Evolutionary conservation across 2,113 vertebrate species (phyloP), one percentile per base, ranked within the genome.

Genomic region (Heterotilapia buettikoferi): DNA sequence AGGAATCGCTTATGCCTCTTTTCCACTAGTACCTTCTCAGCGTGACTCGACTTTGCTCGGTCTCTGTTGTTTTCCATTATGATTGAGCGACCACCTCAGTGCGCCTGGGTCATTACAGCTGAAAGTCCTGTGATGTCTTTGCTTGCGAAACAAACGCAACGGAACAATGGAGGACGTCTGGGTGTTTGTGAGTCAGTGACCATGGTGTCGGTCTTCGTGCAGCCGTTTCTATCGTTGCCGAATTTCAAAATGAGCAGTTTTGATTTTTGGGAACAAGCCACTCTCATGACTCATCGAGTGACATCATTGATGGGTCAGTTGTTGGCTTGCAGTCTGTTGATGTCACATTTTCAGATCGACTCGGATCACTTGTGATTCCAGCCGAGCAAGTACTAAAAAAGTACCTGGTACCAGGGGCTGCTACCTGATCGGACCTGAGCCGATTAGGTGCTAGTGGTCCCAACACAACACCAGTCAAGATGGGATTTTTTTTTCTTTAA

Each of bases 401-500:
- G 59, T 36, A 61, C 29, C 9, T 33, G 29, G 14, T 61, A 63
- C 16, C 59, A 63, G 59, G 59, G 59, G n/a, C 59, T 63, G 29
- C 6, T 19, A 36, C 6, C 31, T 66, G 61, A 66, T 66, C 0
- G 61, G 31, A 63, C 59, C 4, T 1, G 59, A 63, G 59, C 18
- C 0, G 18, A 36, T 19, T n/a, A 36, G 1, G 31, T 36, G 18
- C 31, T n/a, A 36, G 61, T 36, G 61, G 61, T n/a, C 31, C 31
- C 6, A 12, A n/a, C 61, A 66, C 61, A 66, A 36, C 59, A 63
- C 18, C 61, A 36, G 18, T 63, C 0, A 63, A 63, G 31, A 12
- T 63, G 31, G 8, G 0, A 10, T 38, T 0, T 1, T 33, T 33
- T 29, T 33, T 36, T 19, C 3, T 19, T 3, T 11, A 6, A 61